Evolutionary conservation across 2,797 vertebrate species (phyloP), one percentile per base, ranked within the genome.

Genomic region (Nothura maculosa): DNA sequence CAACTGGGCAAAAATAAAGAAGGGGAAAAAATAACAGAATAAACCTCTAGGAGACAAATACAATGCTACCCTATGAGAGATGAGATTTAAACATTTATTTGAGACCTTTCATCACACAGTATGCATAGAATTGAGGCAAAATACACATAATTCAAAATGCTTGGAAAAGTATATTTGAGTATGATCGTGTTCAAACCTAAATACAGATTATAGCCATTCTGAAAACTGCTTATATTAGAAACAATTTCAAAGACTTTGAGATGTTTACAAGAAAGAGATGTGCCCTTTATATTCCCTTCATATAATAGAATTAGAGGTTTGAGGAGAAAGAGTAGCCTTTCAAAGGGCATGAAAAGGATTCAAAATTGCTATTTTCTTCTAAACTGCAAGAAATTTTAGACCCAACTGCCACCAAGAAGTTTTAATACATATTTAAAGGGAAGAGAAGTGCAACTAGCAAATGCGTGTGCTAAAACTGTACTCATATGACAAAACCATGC

Each of bases 251-350:
- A 66, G 58, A 38, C 54, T 86, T 34, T 82, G 34, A 95, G 90
- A 91, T 58, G 48, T 74, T 93, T 94, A 54, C 63, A 80, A 55
- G 66, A 61, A 22, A 64, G 22, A 10, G 52, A 88, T 16, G 9
- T 48, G n/a, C 28, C 89, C 92, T 57, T 67, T 57, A 77, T 69
- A 9, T 2, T 88, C 12, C 12, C 15, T 80, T 92, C 52, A 77
- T 86, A 91, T 87, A 79, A 70, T 22, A 64, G 55, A 94, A 90
- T 81, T 82, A 86, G 57, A 91, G 36, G 24, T 72, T 75, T 78
- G 61, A n/a, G 54, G 32, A 74, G 60, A 88, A 40, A 76, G 6
- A 45, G 21, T 40, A 85, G 25, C n/a, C 55, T 85, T 89, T 81
- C 40, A 68, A 66, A 85, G 25, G 76, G 28, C 30, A 55, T n/a